A percentile compares a stretch with the other conserved stretches of the same genome.
Conservation (phyloP, 2,888 invertebrate genomes). For the Ophion ellenae region DNA sequence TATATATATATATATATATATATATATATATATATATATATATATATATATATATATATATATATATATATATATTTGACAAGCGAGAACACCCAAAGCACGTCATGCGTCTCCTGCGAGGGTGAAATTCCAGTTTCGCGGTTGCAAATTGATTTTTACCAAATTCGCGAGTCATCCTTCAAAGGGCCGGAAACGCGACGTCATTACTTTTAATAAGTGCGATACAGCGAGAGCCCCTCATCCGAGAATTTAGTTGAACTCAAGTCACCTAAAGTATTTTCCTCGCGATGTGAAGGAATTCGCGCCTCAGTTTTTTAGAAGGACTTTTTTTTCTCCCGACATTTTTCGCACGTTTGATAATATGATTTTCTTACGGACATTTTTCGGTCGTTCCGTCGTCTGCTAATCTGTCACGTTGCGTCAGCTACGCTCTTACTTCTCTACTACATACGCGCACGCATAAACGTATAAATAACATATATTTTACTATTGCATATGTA, state of each 20-base stretch:
- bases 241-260: constrained; percentile 6
- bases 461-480: too few species aligned
- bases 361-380: not conserved
- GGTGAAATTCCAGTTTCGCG: constrained; percentile 17
- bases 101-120: not conserved
- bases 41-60: too few species aligned
- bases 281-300: constrained; percentile 6
- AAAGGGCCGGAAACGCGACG: constrained; percentile 34
- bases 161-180: constrained; percentile 48
- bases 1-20: not conserved
- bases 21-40: not conserved
- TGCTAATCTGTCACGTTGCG: too few species aligned
- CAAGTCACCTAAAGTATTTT: not conserved
- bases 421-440: too few species aligned
- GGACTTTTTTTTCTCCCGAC: not conserved
- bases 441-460: too few species aligned
- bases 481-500: not conserved
- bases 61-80: not conserved
- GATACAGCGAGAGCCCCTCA: constrained; percentile 21
- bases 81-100: not conserved
- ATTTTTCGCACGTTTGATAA: not conserved
- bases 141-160: constrained; percentile 56
- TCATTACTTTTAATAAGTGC: constrained; percentile 63
- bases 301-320: not conserved
- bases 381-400: not conserved